These are phyloP conservation scores for Malurus splendens DNA, from an alignment of 2,797 vertebrate species.

Conservation along the genomic window DNA sequence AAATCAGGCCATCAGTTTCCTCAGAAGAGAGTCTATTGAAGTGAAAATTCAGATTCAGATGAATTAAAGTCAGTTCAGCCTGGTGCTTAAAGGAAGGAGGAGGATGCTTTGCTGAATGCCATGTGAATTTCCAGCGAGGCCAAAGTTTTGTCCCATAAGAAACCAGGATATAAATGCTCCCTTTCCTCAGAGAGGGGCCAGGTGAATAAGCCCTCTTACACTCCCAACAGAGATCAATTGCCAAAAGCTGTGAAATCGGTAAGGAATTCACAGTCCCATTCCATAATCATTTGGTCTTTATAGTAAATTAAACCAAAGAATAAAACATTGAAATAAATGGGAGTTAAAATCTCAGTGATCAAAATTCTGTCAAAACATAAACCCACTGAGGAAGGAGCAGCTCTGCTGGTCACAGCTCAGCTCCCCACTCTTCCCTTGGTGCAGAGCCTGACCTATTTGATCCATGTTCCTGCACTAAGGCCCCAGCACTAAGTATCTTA, in stretches of 20 bases:
- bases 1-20: neutral
- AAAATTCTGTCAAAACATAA: neutral
- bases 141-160: neutral
- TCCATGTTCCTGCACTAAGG: neutral
- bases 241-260: neutral
- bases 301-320: neutral
- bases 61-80: neutral
- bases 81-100: neutral
- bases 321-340: neutral
- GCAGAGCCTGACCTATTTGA: slow-evolving; percentile 49
- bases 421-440: neutral
- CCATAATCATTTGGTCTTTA: neutral
- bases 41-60: neutral
- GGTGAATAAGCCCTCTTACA: neutral
- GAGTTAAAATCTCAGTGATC: neutral
- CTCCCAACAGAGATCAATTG: neutral
- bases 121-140: neutral
- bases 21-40: neutral
- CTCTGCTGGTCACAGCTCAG: neutral
- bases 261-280: neutral
- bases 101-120: neutral
- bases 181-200: neutral
- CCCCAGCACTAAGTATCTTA: slow-evolving; percentile 37
- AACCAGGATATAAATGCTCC: neutral
- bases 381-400: neutral